These are phyloP conservation scores for Steinernema feltiae DNA, from an alignment of 1,140 invertebrate genomes.

Conservation along the genomic window DNA sequence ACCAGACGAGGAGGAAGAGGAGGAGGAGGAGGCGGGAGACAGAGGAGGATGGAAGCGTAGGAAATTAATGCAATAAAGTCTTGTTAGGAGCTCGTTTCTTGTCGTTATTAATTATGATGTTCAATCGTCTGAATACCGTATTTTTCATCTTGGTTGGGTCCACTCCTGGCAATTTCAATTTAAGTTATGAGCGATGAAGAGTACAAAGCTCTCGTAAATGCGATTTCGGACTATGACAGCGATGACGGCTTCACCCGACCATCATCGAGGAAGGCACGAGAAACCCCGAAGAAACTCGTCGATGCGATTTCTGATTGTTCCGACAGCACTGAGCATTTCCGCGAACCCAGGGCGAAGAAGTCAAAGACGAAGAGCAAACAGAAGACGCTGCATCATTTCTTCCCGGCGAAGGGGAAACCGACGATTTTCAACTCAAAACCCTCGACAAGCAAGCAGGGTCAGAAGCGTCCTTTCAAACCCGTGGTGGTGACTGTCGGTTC, in stretches of 20 bases:
- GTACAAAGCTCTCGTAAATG: background rate
- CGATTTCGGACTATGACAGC: background rate
- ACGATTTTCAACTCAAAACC: background rate
- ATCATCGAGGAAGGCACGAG: too few species aligned
- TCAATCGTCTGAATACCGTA: background rate
- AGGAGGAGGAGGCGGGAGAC: background rate
- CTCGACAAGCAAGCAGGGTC: background rate
- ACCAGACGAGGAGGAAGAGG: too few species aligned
- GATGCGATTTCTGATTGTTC: too few species aligned
- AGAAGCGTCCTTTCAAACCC: background rate
- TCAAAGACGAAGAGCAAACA: background rate
- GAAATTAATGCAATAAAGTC: too few species aligned
- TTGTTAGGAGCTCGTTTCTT: too few species aligned
- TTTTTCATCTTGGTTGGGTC: background rate
- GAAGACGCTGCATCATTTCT: background rate
- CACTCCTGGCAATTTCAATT: background rate
- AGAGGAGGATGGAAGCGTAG: too few species aligned
- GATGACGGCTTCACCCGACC: too few species aligned
- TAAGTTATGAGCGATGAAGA: background rate
- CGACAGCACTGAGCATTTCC: background rate
- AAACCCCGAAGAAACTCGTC: too few species aligned
- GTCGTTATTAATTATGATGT: too few species aligned
- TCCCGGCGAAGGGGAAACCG: background rate
- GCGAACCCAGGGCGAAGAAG: background rate
- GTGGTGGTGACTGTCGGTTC: background rate